These are phyloP conservation scores for Eremobia ochroleuca DNA, from an alignment of 2,888 invertebrate genomes.

Conservation along the genomic window DNA sequence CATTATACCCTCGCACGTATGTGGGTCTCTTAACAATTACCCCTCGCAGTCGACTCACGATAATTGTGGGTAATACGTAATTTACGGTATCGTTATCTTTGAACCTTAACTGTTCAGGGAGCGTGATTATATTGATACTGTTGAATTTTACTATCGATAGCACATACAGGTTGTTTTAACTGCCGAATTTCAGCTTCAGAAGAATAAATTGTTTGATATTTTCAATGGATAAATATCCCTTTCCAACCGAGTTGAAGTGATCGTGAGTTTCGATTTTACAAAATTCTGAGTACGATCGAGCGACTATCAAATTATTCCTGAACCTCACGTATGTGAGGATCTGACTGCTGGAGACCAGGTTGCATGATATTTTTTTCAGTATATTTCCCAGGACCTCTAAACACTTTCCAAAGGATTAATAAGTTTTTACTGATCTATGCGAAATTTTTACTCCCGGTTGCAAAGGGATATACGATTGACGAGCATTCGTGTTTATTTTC, in stretches of 20 bases:
- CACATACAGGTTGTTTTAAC: no score
- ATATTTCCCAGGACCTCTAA: no score
- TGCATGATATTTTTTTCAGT: no score
- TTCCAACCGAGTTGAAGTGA: no score
- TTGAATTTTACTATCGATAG: not conserved
- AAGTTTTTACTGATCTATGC: no score
- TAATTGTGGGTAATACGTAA: conserved; percentile 53
- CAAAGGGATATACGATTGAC: conserved; percentile 7
- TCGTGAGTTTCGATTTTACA: no score
- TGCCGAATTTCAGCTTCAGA: not conserved
- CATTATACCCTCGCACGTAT: conserved; percentile 41
- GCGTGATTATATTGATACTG: conserved; percentile 12
- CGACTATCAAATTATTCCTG: no score
- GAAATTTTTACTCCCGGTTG: no score
- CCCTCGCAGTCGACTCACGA: conserved; percentile 50
- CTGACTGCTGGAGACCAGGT: no score
- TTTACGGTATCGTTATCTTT: conserved; percentile 46
- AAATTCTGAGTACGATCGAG: no score
- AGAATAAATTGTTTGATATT: conserved; percentile 1
- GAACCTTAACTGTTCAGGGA: conserved; percentile 23
- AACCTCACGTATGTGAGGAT: no score
- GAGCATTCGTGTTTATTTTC: conserved; percentile 20
- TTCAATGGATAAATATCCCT: conserved; percentile 1
- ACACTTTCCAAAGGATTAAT: no score
- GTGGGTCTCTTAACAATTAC: conserved; percentile 48